Conservation (phyloP, 2,113 vertebrate species). For the Taurulus bubalis region DNA sequence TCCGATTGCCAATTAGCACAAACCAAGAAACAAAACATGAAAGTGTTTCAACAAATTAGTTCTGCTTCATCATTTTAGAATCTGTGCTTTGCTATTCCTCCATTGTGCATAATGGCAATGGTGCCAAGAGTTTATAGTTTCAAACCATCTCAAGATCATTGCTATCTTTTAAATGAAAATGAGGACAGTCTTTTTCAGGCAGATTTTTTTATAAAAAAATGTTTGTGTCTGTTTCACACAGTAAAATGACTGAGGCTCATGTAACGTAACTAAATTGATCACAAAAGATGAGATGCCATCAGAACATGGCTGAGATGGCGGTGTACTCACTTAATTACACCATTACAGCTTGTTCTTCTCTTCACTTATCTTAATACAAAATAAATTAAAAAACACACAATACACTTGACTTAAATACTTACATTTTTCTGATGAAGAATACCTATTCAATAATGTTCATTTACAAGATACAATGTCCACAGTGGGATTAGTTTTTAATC, state of each 20-base stretch:
- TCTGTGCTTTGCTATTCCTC: neutral
- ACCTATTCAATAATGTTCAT: neutral
- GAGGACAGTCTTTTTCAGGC: neutral
- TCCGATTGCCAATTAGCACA: neutral
- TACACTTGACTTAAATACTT: neutral
- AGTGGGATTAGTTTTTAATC: neutral
- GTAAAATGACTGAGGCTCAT: neutral
- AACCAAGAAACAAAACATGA: neutral
- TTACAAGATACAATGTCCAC: neutral
- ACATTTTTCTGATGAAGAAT: neutral
- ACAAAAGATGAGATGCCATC: neutral
- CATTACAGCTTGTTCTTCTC: neutral
- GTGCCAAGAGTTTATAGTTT: neutral
- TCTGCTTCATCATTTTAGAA: neutral
- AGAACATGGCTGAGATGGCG: neutral
- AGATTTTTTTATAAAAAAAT: no score
- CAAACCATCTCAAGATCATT: neutral
- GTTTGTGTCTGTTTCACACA: neutral
- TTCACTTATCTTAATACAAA: conserved; percentile 17
- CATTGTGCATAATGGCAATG: neutral
- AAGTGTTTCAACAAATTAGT: neutral
- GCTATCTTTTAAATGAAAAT: neutral
- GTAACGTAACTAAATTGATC: conserved; percentile 11
- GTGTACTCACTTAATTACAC: neutral
- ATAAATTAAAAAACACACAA: neutral